Percentiles rank a stretch among this genome's conserved stretches.
phyloP scores from a whole-genome alignment of 2,113 vertebrate species.

The Saimiri boliviensis region DNA sequence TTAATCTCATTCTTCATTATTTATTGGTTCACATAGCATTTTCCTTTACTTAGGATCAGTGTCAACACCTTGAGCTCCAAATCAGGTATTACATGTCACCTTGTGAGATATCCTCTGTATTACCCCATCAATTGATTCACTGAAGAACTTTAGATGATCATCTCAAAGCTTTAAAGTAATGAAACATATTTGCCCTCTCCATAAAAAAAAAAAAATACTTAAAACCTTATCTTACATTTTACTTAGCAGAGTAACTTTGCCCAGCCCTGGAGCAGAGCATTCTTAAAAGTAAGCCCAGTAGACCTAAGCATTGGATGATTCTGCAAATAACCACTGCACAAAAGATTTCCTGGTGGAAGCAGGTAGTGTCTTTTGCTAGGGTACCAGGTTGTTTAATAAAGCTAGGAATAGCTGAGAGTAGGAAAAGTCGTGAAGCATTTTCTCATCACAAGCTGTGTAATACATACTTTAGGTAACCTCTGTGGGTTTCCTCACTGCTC shows the following conservation, averaged over 20 bases:
- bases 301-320: background rate
- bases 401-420: background rate
- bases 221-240: background rate
- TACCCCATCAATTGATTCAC: background rate
- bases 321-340: background rate
- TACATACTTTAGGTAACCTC: background rate
- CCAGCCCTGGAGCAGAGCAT: background rate
- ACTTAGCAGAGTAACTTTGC: background rate
- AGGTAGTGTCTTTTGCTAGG: background rate
- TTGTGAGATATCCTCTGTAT: background rate
- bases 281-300: background rate
- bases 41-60: background rate
- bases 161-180: conserved; percentile 4
- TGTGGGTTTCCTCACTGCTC: conserved; percentile 50
- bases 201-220: conserved; percentile 27
- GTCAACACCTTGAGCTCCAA: background rate
- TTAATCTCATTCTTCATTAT: background rate
- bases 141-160: background rate
- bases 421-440: background rate
- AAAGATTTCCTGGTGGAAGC: background rate
- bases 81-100: background rate
- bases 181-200: background rate
- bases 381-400: background rate
- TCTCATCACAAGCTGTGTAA: background rate
- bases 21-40: background rate